phyloP scores from a whole-genome alignment of 2,113 vertebrate genomes.

The Sclerurus mexicanus region DNA sequence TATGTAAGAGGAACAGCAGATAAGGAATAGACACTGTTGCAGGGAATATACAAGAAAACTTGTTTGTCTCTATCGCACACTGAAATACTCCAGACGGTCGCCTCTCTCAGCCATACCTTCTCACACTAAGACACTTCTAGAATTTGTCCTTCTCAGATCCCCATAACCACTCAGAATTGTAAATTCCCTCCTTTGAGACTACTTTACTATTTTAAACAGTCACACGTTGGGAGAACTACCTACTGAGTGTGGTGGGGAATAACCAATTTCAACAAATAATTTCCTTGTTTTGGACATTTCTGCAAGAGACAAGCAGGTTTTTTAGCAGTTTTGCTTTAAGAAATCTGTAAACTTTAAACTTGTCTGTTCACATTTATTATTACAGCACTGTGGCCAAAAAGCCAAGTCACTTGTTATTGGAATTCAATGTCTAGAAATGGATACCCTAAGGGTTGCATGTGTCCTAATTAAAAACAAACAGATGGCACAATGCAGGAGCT shows the following conservation, averaged over 20 bases:
- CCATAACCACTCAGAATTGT: not conserved
- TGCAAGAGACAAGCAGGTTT: not conserved
- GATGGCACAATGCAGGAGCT: not conserved
- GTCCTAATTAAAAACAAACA: not conserved
- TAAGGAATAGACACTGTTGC: not conserved
- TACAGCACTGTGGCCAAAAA: not conserved
- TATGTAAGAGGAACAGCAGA: not conserved
- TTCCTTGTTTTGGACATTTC: not conserved
- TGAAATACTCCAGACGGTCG: not conserved
- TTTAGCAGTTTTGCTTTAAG: not conserved
- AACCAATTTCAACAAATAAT: not conserved
- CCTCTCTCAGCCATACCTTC: not conserved
- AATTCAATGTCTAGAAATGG: not conserved
- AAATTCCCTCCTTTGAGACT: not conserved
- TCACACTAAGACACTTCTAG: not conserved
- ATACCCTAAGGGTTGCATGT: not conserved
- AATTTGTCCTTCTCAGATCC: not conserved
- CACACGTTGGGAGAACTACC: accelerated
- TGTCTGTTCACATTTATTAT: not conserved
- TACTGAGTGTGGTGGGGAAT: not conserved
- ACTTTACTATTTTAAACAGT: not conserved
- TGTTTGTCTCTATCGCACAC: not conserved
- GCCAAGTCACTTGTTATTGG: not conserved
- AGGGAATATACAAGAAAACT: not conserved
- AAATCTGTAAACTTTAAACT: not conserved